Percentiles rank a stretch among this genome's conserved stretches.
Evolutionary conservation across 2,113 vertebrate genomes (phyloP).

Genomic region (Rhipidura dahli): DNA sequence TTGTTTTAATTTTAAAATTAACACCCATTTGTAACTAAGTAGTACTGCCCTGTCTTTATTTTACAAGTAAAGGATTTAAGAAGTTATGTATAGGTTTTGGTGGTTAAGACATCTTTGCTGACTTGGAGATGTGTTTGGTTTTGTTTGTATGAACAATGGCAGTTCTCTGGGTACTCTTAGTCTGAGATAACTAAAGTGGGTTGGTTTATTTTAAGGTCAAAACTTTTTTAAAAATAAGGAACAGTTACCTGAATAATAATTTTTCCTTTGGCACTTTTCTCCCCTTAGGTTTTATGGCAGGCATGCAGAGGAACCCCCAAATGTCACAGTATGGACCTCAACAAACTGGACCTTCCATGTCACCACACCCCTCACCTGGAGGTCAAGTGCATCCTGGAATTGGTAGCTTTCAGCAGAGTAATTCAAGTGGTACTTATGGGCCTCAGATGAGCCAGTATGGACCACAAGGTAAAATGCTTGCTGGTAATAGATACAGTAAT

Average conservation of each 20-base stretch:
- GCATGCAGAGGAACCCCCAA: conserved; percentile 87
- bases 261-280: conserved; percentile 14
- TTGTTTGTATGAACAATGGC: background rate
- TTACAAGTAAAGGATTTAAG: background rate
- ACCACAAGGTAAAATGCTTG: conserved; percentile 84
- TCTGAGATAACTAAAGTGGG: background rate
- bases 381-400: conserved; percentile 88
- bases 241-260: background rate
- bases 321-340: conserved; percentile 89
- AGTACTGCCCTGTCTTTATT: background rate
- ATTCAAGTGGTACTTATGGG: conserved; percentile 85
- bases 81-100: background rate
- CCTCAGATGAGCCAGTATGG: conserved; percentile 90
- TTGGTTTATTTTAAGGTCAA: background rate
- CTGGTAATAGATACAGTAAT: background rate
- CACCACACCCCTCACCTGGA: conserved; percentile 87
- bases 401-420: conserved; percentile 85
- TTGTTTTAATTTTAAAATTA: background rate
- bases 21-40: background rate
- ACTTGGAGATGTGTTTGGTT: background rate
- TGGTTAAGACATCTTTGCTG: background rate
- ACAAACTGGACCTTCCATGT: conserved; percentile 88
- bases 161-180: background rate
- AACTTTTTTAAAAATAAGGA: background rate
- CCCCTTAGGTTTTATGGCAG: conserved; percentile 84